Conservation (phyloP, 2,888 invertebrate genomes). For the Phalera bucephala region DNA sequence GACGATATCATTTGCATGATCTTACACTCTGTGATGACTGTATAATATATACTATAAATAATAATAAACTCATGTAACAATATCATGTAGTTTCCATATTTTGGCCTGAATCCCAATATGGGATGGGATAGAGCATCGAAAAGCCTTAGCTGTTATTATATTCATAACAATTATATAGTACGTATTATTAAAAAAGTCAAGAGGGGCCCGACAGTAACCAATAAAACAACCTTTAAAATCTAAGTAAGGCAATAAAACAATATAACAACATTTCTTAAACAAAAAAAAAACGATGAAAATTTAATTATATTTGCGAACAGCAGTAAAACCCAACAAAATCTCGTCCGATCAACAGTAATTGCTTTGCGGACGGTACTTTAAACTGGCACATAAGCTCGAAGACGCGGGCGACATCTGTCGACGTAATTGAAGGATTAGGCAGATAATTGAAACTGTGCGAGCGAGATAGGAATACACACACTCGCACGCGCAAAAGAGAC, state of each 20-base stretch:
- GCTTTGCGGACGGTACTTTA: slow-evolving; percentile 78
- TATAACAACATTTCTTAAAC: slow-evolving; percentile 13
- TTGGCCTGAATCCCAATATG: no score
- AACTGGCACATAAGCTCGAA: slow-evolving; percentile 80
- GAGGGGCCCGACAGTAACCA: no score
- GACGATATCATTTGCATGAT: no score
- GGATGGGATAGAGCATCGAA: no score
- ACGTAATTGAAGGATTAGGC: slow-evolving; percentile 86
- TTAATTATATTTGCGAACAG: slow-evolving; percentile 46
- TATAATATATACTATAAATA: no score
- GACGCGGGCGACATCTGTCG: slow-evolving; percentile 83
- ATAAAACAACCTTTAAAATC: no score
- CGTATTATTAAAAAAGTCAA: no score
- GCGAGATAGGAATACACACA: slow-evolving; percentile 45
- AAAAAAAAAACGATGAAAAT: slow-evolving; percentile 42
- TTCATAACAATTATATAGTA: no score
- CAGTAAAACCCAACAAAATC: slow-evolving; percentile 50
- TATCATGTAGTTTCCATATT: no score
- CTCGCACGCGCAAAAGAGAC: slow-evolving; percentile 54
- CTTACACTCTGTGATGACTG: no score
- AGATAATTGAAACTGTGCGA: slow-evolving; percentile 85
- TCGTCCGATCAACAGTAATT: slow-evolving; percentile 67
- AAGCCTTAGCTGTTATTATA: no score
- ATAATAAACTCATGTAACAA: no score
- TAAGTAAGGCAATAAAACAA: background rate